Evolutionary conservation across 2,797 vertebrate species (phyloP).

Genomic region (Catamblyrhynchus diadema): DNA sequence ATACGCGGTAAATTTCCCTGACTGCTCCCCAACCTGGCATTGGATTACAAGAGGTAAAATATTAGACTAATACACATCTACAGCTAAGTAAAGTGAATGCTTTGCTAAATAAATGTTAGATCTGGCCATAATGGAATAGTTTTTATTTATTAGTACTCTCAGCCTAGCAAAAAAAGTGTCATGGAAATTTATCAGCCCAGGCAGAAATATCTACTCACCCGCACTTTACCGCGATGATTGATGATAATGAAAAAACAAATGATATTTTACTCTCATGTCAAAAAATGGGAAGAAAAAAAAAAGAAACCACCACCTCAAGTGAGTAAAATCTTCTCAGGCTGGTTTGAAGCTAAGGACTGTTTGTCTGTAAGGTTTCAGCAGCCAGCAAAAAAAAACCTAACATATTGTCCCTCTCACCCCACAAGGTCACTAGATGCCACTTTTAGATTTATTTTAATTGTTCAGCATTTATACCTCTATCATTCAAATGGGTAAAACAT

Average conservation of each 20-base stretch:
- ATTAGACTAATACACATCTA: conserved; percentile 49
- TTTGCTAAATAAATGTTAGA: conserved; percentile 62
- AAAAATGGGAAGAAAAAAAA: neutral
- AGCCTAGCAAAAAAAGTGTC: conserved; percentile 58
- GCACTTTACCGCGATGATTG: conserved; percentile 38
- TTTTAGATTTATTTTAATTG: neutral
- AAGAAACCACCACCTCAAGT: neutral
- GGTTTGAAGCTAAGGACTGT: neutral
- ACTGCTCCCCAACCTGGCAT: neutral
- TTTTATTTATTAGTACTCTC: conserved; percentile 70
- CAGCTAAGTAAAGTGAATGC: conserved; percentile 34
- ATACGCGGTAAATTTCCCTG: conserved; percentile 22
- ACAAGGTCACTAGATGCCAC: neutral
- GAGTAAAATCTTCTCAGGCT: neutral
- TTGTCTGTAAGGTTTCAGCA: neutral
- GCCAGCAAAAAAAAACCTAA: neutral
- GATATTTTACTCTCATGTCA: conserved; percentile 43
- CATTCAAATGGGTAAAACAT: neutral
- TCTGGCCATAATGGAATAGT: conserved; percentile 57
- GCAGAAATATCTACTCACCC: conserved; percentile 51
- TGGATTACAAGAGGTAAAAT: conserved; percentile 56
- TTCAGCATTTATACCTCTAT: neutral
- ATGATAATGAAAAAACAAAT: conserved; percentile 62
- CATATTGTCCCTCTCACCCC: neutral
- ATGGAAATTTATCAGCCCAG: conserved; percentile 58